Evolutionary conservation across 2,888 invertebrate species (phyloP).

Genomic region (Hecatera dysodea): DNA sequence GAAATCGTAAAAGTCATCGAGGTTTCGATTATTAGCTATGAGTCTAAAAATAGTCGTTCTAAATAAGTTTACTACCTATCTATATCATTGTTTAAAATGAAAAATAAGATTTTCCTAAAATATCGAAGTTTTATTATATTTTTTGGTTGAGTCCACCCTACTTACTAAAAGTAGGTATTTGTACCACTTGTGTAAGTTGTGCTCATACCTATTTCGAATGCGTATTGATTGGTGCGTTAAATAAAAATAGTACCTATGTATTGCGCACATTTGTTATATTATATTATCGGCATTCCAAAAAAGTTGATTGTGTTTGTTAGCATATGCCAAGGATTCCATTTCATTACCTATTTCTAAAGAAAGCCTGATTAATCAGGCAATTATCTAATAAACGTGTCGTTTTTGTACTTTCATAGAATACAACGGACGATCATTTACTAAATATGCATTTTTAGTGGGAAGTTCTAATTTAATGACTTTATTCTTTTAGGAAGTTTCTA

Average conservation of each 20-base stretch:
- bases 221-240: neutral
- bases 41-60: too few species aligned
- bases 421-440: neutral
- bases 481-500: neutral
- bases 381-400: slow-evolving; percentile 9
- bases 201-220: slow-evolving; percentile 3
- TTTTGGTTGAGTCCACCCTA: too few species aligned
- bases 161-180: too few species aligned
- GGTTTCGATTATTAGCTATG: too few species aligned
- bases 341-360: neutral
- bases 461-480: neutral
- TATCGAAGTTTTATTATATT: too few species aligned
- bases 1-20: too few species aligned
- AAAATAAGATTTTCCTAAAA: too few species aligned
- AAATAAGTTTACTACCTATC: too few species aligned
- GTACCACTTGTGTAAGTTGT: neutral
- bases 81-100: too few species aligned
- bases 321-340: neutral
- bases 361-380: slow-evolving; percentile 5
- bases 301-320: too few species aligned
- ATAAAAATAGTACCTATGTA: neutral
- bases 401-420: neutral
- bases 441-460: neutral
- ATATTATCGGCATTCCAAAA: neutral
- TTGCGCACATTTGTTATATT: slow-evolving; percentile 15